phyloP scores from a whole-genome alignment of 2,888 invertebrate species.

The Torymus aiolomorphi region DNA sequence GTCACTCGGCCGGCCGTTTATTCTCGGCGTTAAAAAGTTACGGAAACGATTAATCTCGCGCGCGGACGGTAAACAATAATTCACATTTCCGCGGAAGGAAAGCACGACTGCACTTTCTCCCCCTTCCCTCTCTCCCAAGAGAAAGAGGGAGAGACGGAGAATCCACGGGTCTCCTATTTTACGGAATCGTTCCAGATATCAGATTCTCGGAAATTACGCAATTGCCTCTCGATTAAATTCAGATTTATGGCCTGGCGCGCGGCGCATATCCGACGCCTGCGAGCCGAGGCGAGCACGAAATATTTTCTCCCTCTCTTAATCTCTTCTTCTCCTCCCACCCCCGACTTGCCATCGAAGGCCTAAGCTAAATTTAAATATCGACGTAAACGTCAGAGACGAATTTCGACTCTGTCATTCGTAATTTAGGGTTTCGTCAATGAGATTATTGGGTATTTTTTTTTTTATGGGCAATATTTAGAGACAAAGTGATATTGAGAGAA shows the following conservation, averaged over 20 bases:
- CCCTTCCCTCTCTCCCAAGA: background rate
- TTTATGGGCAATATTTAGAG: too few species aligned
- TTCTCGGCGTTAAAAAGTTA: slow-evolving; percentile 38
- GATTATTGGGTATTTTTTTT: background rate
- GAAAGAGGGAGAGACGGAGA: too few species aligned
- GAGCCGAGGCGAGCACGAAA: slow-evolving; percentile 25
- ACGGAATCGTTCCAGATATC: slow-evolving; percentile 55
- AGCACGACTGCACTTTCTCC: background rate
- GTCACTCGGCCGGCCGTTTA: slow-evolving; percentile 9
- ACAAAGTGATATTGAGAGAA: too few species aligned
- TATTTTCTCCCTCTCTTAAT: slow-evolving; percentile 44
- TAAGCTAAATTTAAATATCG: slow-evolving; percentile 36
- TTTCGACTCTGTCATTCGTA: slow-evolving; percentile 15
- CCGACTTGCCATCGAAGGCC: background rate
- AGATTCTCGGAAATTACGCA: slow-evolving; percentile 52
- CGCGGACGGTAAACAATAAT: slow-evolving; percentile 47
- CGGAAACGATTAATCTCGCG: slow-evolving; percentile 43
- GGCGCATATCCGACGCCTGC: slow-evolving; percentile 27
- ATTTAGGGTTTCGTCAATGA: slow-evolving; percentile 28
- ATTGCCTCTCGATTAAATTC: slow-evolving; percentile 57
- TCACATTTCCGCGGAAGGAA: slow-evolving; percentile 49
- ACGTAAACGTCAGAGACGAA: slow-evolving; percentile 11
- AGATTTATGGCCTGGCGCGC: slow-evolving; percentile 44
- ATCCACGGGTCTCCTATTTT: slow-evolving; percentile 43
- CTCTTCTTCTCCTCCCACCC: slow-evolving; percentile 12